Evolutionary conservation across 2,888 invertebrate genomes (phyloP), one percentile per base, ranked within the genome.

Genomic region (Girardia tigrina): DNA sequence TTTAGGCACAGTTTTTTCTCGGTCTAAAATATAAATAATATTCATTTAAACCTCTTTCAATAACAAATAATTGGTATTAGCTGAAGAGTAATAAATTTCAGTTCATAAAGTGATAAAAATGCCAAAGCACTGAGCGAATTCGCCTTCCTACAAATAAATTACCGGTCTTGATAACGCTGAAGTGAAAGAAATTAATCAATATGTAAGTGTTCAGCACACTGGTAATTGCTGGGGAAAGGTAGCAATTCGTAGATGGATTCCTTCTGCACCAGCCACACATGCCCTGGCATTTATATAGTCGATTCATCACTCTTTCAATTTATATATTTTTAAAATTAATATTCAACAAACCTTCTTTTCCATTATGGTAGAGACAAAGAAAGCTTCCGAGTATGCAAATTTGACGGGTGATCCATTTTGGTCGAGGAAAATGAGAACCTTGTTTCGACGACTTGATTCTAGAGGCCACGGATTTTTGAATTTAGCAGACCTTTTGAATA

Each of bases 381-480:
- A 70, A 26, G 8, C 20, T 23, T 12, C 70, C 6, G 70, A 70
- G 12, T 70, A 23, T 70, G 70, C 8, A n/a, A 26, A 70, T 14
- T 20, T 70, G 6, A 70, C 20, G 6, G 70, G 70, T 26, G 76
- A 69, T 28, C 56, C 36, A 12, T 70, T 77, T 26, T 77, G 77
- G 77, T 29, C 28, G 20, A 56, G 77, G 20, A 77, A 77, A 28
- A 26, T 77, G 77, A 14, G 77, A 8, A 77, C 77, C 2, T 29
- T 77, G n/a, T 77, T 77, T 77, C 75, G 76, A n/a, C 69, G 72
- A 26, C 23, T 77, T 20, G 77, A 77, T 26, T 26, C 77, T 4
- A 71, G 26, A n/a, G 77, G 77, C n/a, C 20, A 77, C 20, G 77
- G 77, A 23, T 77, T 77, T 28, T 23, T 77, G 23, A 28, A 23